phyloP scores from a whole-genome alignment of 2,797 vertebrate species.

The Cryptoprocta ferox region DNA sequence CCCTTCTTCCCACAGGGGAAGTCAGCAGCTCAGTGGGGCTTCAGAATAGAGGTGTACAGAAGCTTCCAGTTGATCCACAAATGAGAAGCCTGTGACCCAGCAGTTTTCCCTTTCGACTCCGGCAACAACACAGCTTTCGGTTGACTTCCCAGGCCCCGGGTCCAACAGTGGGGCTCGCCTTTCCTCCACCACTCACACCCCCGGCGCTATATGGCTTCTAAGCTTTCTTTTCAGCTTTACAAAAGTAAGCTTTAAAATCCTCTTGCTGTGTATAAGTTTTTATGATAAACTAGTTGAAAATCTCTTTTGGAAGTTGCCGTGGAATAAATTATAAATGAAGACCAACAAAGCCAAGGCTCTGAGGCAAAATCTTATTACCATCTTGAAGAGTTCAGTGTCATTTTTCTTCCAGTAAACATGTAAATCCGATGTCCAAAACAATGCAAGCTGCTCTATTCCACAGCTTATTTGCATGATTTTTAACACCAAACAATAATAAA shows the following conservation, averaged over 20 bases:
- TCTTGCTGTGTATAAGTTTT: neutral
- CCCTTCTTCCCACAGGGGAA: neutral
- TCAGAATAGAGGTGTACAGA: neutral
- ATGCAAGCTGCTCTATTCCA: neutral
- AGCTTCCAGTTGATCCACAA: neutral
- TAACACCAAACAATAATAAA: constrained; percentile 68
- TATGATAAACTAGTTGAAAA: neutral
- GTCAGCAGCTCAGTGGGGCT: neutral
- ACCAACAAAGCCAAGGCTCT: neutral
- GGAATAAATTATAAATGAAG: constrained; percentile 37
- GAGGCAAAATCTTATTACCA: neutral
- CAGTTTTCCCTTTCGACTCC: neutral
- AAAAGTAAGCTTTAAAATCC: neutral
- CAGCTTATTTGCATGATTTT: constrained; percentile 62
- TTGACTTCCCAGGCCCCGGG: rapidly evolving
- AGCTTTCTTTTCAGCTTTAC: neutral
- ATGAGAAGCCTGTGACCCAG: neutral
- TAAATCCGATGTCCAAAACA: constrained; percentile 32
- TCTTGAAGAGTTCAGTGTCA: neutral
- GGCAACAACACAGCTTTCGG: neutral
- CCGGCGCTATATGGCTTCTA: rapidly evolving
- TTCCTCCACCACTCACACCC: neutral
- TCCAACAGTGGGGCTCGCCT: rapidly evolving
- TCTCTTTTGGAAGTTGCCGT: neutral
- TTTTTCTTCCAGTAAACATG: constrained; percentile 60